phyloP scores from a whole-genome alignment of 1,140 invertebrate genomes.

The Aphelenchoides fujianensis region DNA sequence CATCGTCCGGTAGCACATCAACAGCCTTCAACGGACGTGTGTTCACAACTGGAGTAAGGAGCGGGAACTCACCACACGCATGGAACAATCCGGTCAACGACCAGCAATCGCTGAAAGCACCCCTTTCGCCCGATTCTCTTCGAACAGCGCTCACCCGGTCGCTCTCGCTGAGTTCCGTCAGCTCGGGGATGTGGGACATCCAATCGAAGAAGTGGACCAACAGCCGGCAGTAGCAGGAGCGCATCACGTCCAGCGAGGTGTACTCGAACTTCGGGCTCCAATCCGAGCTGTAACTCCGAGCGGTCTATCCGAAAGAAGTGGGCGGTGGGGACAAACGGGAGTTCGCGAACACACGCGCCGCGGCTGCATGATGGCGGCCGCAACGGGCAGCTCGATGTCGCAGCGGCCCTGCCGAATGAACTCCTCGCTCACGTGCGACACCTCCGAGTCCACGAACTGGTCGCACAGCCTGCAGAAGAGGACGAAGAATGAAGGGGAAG shows the following conservation, averaged over 20 bases:
- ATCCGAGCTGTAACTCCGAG: too few relatives aligned
- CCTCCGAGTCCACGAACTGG: conserved; percentile 23
- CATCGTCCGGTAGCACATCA: conserved; percentile 22
- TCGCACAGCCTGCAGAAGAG: conserved; percentile 22
- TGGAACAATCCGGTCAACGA: conserved; percentile 34
- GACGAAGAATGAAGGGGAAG: not conserved
- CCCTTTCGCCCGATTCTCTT: not conserved
- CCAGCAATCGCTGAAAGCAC: conserved; percentile 24
- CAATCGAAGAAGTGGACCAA: conserved; percentile 36
- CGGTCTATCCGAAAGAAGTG: too few relatives aligned
- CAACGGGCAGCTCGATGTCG: conserved; percentile 24
- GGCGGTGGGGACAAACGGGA: too few relatives aligned
- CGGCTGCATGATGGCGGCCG: conserved; percentile 9
- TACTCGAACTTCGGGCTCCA: conserved; percentile 24
- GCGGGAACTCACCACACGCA: conserved; percentile 29
- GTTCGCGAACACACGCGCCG: conserved; percentile 11
- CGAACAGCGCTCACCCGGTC: conserved; percentile 25
- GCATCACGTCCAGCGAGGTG: conserved; percentile 3
- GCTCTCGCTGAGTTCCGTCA: conserved; percentile 26
- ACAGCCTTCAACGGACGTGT: not conserved
- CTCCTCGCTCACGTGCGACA: conserved; percentile 20
- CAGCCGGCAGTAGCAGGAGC: conserved; percentile 29
- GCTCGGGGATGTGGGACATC: conserved; percentile 33
- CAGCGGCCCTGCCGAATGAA: conserved; percentile 5
- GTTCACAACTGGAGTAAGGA: conserved; percentile 20